Evolutionary conservation across 1,140 invertebrate genomes (phyloP), one percentile per base, ranked within the genome.

Genomic region (Eufriesea mexicana): DNA sequence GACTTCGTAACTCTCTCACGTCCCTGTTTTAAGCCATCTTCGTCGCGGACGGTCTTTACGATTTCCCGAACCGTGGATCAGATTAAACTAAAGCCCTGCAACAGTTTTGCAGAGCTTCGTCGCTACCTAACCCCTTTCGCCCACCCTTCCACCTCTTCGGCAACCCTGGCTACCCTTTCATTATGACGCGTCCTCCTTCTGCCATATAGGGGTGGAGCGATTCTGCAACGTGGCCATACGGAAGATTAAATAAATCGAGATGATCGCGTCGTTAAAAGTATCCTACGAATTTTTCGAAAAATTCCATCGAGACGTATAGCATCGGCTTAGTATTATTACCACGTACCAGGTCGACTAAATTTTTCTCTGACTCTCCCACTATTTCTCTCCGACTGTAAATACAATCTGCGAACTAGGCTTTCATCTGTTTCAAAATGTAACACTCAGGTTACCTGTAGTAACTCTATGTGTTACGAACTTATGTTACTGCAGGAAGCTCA

Each of bases 1-100:
- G 70, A 85, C 83, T 88, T 88, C 76, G 86, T 88, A 88, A 88
- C 70, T 87, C 76, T 67, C 79, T 89, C 87, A 88, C 84, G 86
- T 86, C 55, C 83, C 59, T 73, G 71, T 88, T 88, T 88, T 88
- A 88, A 88, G 86, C 87, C 75, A 77, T 88, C 84, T 79, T 76
- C 86, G 62, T 73, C 59, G 68, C 57, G 87, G 74, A 87, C 71
- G 70, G 67, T 83, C 86, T 88, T 88, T 85, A 83, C 86, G 83
- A 88, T 88, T 88, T 77, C 61, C 76, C 72, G 79, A 85, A 85
- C 76, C 71, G 66, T 49, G 75, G 84, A 88, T 88, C 83, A 83
- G 86, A 88, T 88, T 83, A 88, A 85, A 79, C 74, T 75, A 85
- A 81, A 88, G 77, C 86, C 79, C 62, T 61, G 78, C 68, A 88